Percentiles rank a stretch among this genome's conserved stretches.
Evolutionary conservation across 2,797 vertebrate genomes (phyloP).

Genomic region (Manis crassicaudata): DNA sequence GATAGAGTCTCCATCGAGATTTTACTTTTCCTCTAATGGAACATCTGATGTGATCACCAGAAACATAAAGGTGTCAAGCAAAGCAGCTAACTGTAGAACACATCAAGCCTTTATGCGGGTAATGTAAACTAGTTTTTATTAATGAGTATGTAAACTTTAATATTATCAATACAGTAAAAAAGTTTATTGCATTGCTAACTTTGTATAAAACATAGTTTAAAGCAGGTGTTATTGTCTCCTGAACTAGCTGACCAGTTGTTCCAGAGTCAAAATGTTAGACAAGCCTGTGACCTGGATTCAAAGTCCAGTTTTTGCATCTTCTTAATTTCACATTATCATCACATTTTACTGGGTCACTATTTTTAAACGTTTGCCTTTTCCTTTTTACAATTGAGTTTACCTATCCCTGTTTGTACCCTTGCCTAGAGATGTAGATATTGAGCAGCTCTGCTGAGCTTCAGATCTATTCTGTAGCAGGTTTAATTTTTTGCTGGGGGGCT

Average conservation of each 20-base stretch:
- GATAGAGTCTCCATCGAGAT: slow-evolving; percentile 90
- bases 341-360: neutral
- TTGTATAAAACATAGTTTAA: neutral
- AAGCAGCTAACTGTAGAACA: slow-evolving; percentile 84
- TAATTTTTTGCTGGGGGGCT: accelerated
- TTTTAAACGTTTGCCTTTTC: slow-evolving; percentile 21
- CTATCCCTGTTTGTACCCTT: neutral
- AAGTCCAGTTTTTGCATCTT: neutral
- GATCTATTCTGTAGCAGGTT: neutral
- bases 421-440: neutral
- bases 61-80: slow-evolving; percentile 84
- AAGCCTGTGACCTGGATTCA: neutral
- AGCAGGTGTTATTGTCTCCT: neutral
- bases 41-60: slow-evolving; percentile 90
- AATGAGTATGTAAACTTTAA: neutral
- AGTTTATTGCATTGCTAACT: neutral
- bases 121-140: slow-evolving; percentile 58
- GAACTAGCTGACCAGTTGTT: neutral
- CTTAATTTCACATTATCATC: neutral
- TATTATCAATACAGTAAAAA: neutral
- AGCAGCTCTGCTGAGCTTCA: neutral
- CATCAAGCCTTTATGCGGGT: slow-evolving; percentile 94
- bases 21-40: slow-evolving; percentile 94
- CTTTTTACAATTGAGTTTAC: neutral
- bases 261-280: neutral